phyloP scores from a whole-genome alignment of 2,888 invertebrate species.

The Coenonympha glycerion region DNA sequence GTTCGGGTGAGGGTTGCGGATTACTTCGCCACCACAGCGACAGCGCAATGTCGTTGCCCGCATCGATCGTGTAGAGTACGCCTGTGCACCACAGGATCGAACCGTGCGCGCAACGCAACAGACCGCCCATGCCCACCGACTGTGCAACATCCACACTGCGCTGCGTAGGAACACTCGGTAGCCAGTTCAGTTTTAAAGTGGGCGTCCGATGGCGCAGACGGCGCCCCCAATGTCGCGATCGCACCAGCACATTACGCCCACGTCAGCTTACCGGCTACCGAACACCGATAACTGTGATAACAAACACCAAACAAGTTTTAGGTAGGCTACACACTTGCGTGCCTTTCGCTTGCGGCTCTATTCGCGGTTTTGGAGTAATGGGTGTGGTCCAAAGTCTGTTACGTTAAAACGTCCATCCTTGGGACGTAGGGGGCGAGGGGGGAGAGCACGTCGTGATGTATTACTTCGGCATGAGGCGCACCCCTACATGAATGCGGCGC shows the following conservation, averaged over 20 bases:
- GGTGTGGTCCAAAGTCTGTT: constrained; percentile 50
- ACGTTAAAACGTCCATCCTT: constrained; percentile 33
- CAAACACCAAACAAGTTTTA: constrained; percentile 43
- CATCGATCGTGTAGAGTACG: constrained; percentile 53
- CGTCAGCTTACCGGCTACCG: constrained; percentile 30
- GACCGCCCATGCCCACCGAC: no score
- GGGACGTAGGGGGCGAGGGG: constrained; percentile 25
- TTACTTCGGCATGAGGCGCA: constrained; percentile 35
- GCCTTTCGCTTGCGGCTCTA: constrained; percentile 12
- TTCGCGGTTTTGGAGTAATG: constrained; percentile 31
- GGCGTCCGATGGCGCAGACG: constrained; percentile 58
- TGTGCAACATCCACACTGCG: constrained; percentile 44
- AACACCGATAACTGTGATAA: constrained; percentile 45
- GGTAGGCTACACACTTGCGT: constrained; percentile 25
- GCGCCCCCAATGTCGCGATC: constrained; percentile 47
- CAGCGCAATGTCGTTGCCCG: constrained; percentile 60
- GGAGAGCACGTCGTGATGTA: constrained; percentile 40
- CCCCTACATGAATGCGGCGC: constrained; percentile 34
- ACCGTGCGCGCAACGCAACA: constrained; percentile 46
- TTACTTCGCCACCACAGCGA: constrained; percentile 29
- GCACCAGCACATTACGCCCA: constrained; percentile 31
- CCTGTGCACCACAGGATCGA: constrained; percentile 41
- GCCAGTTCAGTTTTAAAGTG: constrained; percentile 57
- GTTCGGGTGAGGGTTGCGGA: constrained; percentile 25
- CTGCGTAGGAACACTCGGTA: constrained; percentile 45